Evolutionary conservation across 2,888 invertebrate genomes (phyloP), one percentile per base, ranked within the genome.

Genomic region (Tanypteryx hageni): DNA sequence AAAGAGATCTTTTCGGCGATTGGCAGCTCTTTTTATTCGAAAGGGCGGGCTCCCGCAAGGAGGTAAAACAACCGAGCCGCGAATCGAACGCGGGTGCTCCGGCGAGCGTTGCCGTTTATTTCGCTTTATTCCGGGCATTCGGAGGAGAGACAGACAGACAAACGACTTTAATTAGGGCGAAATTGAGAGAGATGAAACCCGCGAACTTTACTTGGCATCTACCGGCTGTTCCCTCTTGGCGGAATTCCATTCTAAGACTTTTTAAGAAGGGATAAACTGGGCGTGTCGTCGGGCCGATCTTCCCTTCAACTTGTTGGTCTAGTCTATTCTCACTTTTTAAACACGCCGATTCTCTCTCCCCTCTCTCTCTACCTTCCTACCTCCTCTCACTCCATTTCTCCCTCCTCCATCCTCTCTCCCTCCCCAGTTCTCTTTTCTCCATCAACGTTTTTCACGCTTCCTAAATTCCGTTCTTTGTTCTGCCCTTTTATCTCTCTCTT

Each of bases 281-380:
- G 68, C 68, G 68, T 76, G 76, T 76, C 76, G 27, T 27, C 22
- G 10, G 76, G 22, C 11, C 1, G 44, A 44, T 44, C 44, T 44
- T 44, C 44, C 27, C 76, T 76, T 22, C 22, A n/a, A 76, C 76
- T 76, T 76, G 76, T 76, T 76, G 76, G 76, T 22, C 76, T 76
- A n/a, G 22, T 68, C 68, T 68, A 76, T 76, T 76, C 76, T 76
- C 76, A 76, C 76, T 76, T 76, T 27, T 27, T 13, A 76, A 27
- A 27, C 76, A 76, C 27, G 68, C 68, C n/a, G 22, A 7, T 68
- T 11, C 76, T n/a, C 76, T 76, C 76, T n/a, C n/a, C n/a, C n/a
- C n/a, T n/a, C n/a, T n/a, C n/a, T 11, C 22, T 68, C 22, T 68
- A 2, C 14, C 2, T 14, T n/a, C n/a, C n/a, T n/a, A n/a, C n/a